Percentiles rank a stretch among this genome's conserved stretches.
These are phyloP conservation scores for Cheilosia scutellata DNA, from an alignment of 2,888 invertebrate species.

Conservation along the genomic window DNA sequence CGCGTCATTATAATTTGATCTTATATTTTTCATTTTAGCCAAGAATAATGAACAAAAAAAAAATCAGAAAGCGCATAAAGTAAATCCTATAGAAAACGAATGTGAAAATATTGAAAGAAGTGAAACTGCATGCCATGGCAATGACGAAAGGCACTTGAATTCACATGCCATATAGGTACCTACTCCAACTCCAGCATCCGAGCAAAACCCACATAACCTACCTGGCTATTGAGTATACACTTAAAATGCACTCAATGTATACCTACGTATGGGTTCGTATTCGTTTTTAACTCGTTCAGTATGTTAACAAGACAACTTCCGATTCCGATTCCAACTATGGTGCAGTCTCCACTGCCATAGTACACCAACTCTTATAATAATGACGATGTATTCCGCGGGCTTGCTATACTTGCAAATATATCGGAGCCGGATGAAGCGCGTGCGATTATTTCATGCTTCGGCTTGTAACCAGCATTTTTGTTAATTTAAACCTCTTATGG, in stretches of 20 bases:
- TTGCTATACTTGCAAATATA: not conserved
- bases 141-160: conserved; percentile 39
- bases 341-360: not conserved
- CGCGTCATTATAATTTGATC: too few species aligned
- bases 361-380: not conserved
- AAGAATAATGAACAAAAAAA: not conserved
- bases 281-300: conserved; percentile 67
- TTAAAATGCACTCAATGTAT: conserved; percentile 40
- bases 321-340: conserved; percentile 25
- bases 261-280: not conserved
- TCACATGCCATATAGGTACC: conserved; percentile 14
- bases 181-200: conserved; percentile 28
- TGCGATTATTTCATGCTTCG: conserved; percentile 58
- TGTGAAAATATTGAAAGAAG: conserved; percentile 80
- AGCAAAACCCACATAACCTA: conserved; percentile 11
- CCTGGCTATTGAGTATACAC: conserved; percentile 34
- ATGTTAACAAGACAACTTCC: conserved; percentile 66
- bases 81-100: conserved; percentile 66
- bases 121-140: conserved; percentile 80
- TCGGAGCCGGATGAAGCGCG: conserved; percentile 58
- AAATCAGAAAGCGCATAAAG: not conserved
- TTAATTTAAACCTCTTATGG: not conserved
- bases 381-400: not conserved
- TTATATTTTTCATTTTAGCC: too few species aligned
- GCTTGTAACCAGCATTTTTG: conserved; percentile 17